These are phyloP conservation scores for Acronicta psi DNA, from an alignment of 2,888 invertebrate genomes.

Conservation along the genomic window DNA sequence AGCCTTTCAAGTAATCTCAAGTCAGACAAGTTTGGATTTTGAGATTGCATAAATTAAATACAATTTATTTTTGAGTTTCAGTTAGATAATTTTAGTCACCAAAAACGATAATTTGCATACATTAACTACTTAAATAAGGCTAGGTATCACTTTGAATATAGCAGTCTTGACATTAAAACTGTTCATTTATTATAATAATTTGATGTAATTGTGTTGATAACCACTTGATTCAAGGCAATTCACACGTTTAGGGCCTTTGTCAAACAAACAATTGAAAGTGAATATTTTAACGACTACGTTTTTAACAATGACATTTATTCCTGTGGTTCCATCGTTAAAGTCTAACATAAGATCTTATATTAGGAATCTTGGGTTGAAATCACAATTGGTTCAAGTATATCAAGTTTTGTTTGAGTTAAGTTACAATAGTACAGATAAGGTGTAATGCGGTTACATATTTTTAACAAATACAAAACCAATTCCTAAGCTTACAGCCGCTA, in stretches of 20 bases:
- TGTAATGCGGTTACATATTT: slow-evolving; percentile 21
- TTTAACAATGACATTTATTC: slow-evolving; percentile 55
- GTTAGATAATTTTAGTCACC: background rate
- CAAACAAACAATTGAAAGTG: slow-evolving; percentile 62
- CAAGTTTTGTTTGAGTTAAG: slow-evolving; percentile 31
- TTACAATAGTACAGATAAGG: slow-evolving; percentile 33
- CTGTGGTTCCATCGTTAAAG: slow-evolving; percentile 45
- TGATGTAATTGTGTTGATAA: slow-evolving; percentile 54
- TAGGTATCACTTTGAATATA: slow-evolving; percentile 16
- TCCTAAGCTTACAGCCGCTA: slow-evolving; percentile 14
- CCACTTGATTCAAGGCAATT: slow-evolving; percentile 67
- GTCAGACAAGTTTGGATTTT: background rate
- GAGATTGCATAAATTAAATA: background rate
- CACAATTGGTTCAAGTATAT: too few species aligned
- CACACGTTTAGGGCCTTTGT: slow-evolving; percentile 72
- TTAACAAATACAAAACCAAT: slow-evolving; percentile 25
- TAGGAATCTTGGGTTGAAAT: slow-evolving; percentile 24
- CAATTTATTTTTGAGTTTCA: background rate
- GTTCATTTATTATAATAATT: slow-evolving; percentile 49
- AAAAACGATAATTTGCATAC: background rate
- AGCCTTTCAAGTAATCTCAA: slow-evolving; percentile 22
- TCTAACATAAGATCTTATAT: slow-evolving; percentile 46
- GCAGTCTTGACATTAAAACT: slow-evolving; percentile 47
- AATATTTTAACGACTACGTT: slow-evolving; percentile 50
- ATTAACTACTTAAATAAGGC: background rate